Percentiles rank a stretch among this genome's conserved stretches.
These are phyloP conservation scores for Charanyca ferruginea DNA, from an alignment of 2,888 invertebrate genomes.

Conservation along the genomic window DNA sequence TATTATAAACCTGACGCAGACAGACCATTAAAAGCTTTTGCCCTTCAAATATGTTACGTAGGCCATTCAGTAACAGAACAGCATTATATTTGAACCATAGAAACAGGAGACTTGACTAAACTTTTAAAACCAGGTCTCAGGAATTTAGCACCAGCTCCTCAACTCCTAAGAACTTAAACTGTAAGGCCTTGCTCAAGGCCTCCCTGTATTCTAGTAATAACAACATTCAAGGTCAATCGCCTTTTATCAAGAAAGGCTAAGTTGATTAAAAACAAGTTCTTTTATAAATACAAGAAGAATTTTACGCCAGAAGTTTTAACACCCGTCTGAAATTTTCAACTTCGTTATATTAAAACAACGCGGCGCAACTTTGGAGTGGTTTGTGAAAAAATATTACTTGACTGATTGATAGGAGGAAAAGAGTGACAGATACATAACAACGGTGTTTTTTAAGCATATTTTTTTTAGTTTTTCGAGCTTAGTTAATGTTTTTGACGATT, in stretches of 20 bases:
- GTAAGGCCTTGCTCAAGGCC: slow-evolving; percentile 19
- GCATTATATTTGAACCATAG: slow-evolving; percentile 28
- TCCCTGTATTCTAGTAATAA: slow-evolving; percentile 21
- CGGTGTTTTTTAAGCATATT: neutral
- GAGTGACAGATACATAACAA: neutral
- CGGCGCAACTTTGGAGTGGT: neutral
- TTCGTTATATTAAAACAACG: slow-evolving; percentile 14
- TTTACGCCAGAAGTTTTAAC: slow-evolving; percentile 34
- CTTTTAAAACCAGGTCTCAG: slow-evolving; percentile 5
- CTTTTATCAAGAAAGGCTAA: slow-evolving; percentile 22
- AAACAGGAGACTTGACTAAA: slow-evolving; percentile 36
- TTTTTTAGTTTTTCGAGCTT: neutral
- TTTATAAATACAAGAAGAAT: slow-evolving; percentile 14
- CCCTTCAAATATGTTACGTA: slow-evolving; percentile 1
- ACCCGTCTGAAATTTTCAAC: slow-evolving; percentile 8
- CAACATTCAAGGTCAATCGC: slow-evolving; percentile 35
- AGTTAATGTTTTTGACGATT: neutral
- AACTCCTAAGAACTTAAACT: slow-evolving; percentile 43
- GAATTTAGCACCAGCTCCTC: slow-evolving; percentile 15
- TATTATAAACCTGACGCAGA: no score
- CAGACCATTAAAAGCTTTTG: no score
- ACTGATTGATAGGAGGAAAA: slow-evolving; percentile 16
- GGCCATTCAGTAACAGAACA: slow-evolving; percentile 15
- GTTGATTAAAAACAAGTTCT: slow-evolving; percentile 33
- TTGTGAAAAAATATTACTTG: neutral